These are phyloP conservation scores for Mastacembelus armatus DNA, from an alignment of 2,797 vertebrate species.

Conservation along the genomic window DNA sequence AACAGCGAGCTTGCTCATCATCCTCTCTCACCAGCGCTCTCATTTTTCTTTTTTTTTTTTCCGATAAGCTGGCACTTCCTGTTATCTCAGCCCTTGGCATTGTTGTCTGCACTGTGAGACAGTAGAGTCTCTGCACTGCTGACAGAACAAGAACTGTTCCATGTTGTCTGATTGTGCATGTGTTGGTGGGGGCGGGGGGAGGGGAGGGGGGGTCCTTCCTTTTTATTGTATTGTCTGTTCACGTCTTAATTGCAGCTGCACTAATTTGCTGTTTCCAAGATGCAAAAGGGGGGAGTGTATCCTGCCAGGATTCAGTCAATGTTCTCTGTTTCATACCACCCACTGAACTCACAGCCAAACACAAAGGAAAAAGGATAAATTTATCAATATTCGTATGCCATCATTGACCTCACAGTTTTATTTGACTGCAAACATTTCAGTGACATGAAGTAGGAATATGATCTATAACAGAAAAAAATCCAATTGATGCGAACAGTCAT, in stretches of 20 bases:
- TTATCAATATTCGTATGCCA: background rate
- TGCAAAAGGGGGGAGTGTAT: conserved; percentile 44
- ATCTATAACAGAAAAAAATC: background rate
- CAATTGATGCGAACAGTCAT: background rate
- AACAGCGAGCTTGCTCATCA: conserved; percentile 55
- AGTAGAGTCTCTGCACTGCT: conserved; percentile 63
- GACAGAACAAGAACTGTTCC: conserved; percentile 73
- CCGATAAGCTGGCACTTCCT: conserved; percentile 85
- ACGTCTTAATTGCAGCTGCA: conserved; percentile 69
- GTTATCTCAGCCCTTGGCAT: conserved; percentile 79
- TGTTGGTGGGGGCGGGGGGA: conserved; percentile 39
- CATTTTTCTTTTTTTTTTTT: conserved; percentile 59
- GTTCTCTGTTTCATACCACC: conserved; percentile 19
- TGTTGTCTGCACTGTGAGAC: conserved; percentile 78
- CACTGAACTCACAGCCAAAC: conserved; percentile 14
- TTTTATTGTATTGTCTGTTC: conserved; percentile 66
- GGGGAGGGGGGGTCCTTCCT: conserved; percentile 44
- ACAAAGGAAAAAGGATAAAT: conserved; percentile 6
- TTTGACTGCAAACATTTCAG: background rate
- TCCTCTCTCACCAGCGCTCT: conserved; percentile 43
- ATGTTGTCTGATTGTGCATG: conserved; percentile 66
- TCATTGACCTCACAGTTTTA: background rate
- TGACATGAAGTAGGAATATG: background rate
- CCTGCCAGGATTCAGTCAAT: conserved; percentile 41
- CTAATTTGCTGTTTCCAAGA: conserved; percentile 64